phyloP scores from a whole-genome alignment of 2,797 vertebrate genomes.

The Xenentodon cancila region DNA sequence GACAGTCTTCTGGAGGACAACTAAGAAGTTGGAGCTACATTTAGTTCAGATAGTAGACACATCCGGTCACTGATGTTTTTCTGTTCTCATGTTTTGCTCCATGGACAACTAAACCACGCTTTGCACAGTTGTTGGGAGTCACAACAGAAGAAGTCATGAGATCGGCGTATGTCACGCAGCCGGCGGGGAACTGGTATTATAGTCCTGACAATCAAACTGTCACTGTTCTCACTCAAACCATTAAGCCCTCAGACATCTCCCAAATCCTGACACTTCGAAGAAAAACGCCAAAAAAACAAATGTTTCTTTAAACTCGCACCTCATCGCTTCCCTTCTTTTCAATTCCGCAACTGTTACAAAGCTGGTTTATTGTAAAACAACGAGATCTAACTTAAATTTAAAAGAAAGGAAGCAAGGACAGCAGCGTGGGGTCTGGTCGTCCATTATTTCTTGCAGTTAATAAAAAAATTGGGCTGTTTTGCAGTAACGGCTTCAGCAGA shows the following conservation, averaged over 20 bases:
- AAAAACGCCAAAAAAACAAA: too few relatives aligned
- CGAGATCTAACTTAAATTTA: constrained; percentile 80
- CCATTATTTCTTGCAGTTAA: constrained; percentile 67
- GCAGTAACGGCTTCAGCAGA: constrained; percentile 35
- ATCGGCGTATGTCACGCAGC: too few relatives aligned
- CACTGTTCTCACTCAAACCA: neutral
- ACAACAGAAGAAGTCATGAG: too few relatives aligned
- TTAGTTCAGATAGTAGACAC: too few relatives aligned
- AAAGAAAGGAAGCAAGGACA: constrained; percentile 59
- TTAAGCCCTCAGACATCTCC: neutral
- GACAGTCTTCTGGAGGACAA: too few relatives aligned
- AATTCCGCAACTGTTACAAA: constrained; percentile 57
- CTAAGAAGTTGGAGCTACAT: too few relatives aligned
- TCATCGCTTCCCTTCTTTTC: constrained; percentile 56
- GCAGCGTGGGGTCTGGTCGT: constrained; percentile 52
- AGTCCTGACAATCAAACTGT: too few relatives aligned
- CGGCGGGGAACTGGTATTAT: too few relatives aligned
- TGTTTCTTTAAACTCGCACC: constrained; percentile 28
- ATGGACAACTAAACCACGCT: too few relatives aligned
- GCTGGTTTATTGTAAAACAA: constrained; percentile 57
- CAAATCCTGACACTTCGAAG: neutral
- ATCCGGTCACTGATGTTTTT: too few relatives aligned
- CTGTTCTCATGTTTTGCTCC: too few relatives aligned
- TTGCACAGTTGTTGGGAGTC: too few relatives aligned
- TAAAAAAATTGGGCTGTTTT: constrained; percentile 69